Evolutionary conservation across 2,113 vertebrate species (phyloP).

Genomic region (Carollia perspicillata): DNA sequence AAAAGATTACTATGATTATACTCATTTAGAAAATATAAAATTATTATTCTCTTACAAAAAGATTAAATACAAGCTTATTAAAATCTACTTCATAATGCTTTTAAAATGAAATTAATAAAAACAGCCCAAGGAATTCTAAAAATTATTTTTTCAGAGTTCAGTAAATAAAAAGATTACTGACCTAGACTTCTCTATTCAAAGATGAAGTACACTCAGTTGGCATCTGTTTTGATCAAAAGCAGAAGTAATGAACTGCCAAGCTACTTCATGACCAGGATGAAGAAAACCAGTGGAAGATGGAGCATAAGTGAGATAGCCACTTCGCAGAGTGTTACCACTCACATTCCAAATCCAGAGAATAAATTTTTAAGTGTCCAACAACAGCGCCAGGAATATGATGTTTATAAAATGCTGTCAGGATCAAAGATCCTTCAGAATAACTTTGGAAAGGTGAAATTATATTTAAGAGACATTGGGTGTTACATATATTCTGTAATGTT

Average conservation of each 20-base stretch:
- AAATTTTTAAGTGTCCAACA: neutral
- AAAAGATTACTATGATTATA: neutral
- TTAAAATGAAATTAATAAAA: constrained; percentile 14
- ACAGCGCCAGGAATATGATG: neutral
- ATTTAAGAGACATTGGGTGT: neutral
- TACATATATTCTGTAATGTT: neutral
- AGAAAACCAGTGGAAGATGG: neutral
- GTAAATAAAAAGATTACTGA: neutral
- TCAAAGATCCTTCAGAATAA: neutral
- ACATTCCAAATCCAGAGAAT: neutral
- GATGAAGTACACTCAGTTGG: neutral
- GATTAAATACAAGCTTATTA: neutral
- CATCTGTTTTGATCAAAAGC: neutral
- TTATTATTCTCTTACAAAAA: neutral
- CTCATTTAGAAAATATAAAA: neutral
- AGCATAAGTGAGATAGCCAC: fast-evolving
- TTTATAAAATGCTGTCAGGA: neutral
- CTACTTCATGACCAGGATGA: neutral
- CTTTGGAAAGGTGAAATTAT: neutral
- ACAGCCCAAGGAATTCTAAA: neutral
- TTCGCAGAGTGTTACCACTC: fast-evolving
- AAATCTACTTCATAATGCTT: neutral
- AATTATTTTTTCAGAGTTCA: neutral
- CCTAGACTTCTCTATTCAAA: neutral
- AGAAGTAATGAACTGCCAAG: neutral